phyloP scores from a whole-genome alignment of 2,113 vertebrate species.

The Cavia porcellus region DNA sequence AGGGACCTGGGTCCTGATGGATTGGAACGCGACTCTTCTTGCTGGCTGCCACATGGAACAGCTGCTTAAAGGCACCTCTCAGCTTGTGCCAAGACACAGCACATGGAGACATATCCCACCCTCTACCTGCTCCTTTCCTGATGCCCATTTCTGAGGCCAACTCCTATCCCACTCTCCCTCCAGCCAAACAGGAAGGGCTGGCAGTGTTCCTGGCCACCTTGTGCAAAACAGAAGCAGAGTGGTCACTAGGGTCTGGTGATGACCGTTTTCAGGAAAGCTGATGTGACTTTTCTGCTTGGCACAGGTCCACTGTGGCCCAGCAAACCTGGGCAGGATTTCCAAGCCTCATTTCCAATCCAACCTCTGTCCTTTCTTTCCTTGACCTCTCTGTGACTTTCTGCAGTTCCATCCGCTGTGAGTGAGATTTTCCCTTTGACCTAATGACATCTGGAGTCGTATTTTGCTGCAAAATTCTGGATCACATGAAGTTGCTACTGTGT shows the following conservation, averaged over 20 bases:
- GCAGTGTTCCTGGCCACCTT: fast-evolving
- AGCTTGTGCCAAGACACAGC: not conserved
- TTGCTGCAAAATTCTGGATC: not conserved
- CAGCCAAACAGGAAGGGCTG: not conserved
- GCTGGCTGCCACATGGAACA: fast-evolving
- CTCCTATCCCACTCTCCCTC: fast-evolving
- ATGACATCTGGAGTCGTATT: not conserved
- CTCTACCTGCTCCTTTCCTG: not conserved
- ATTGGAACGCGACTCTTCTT: not conserved
- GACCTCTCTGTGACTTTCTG: not conserved
- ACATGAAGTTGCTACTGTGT: not conserved
- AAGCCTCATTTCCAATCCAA: too few relatives aligned
- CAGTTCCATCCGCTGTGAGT: not conserved
- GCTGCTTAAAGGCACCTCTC: too few relatives aligned
- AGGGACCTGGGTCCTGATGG: not conserved
- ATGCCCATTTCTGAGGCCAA: fast-evolving
- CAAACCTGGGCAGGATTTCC: not conserved
- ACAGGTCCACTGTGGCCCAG: not conserved
- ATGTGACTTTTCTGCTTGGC: not conserved
- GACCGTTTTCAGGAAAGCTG: not conserved
- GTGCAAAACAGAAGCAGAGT: fast-evolving
- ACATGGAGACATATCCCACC: not conserved
- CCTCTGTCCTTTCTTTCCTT: not conserved
- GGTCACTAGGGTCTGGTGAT: not conserved
- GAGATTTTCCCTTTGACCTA: not conserved